phyloP scores from a whole-genome alignment of 2,888 invertebrate genomes.

The Macroteleia sp. region DNA sequence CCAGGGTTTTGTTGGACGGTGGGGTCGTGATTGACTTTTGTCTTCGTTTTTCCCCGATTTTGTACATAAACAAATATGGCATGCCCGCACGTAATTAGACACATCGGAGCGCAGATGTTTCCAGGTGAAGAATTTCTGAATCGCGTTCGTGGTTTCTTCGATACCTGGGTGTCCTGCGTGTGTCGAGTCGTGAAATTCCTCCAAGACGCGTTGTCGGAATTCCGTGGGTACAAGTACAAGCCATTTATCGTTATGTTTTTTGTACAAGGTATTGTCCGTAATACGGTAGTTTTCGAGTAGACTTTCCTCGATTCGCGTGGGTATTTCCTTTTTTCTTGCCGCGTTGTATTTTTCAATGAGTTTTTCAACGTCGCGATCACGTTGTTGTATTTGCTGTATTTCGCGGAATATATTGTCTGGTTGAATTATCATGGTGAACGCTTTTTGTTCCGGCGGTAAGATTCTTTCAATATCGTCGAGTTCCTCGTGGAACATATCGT shows the following conservation, averaged over 20 bases:
- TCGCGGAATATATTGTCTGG: too few species aligned
- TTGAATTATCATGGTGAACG: too few species aligned
- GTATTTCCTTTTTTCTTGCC: not conserved
- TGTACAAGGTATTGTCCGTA: not conserved
- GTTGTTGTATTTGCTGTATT: too few species aligned
- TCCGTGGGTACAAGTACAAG: not conserved
- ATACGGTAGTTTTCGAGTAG: not conserved
- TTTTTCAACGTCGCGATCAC: too few species aligned
- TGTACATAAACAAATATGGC: not conserved
- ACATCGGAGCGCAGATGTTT: not conserved
- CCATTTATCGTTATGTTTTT: not conserved
- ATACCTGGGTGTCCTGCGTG: not conserved
- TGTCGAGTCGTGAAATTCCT: not conserved
- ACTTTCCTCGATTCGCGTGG: not conserved
- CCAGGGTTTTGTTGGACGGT: conserved; percentile 21
- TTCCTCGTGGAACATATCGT: too few species aligned
- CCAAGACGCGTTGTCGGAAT: not conserved
- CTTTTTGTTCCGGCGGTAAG: too few species aligned
- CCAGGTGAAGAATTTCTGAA: not conserved
- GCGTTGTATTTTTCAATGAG: not conserved
- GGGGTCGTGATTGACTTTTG: not conserved
- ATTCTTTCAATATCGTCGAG: too few species aligned
- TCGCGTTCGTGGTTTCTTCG: not conserved
- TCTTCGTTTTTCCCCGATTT: not conserved
- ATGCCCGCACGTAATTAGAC: not conserved